phyloP scores from a whole-genome alignment of 2,113 vertebrate species.

The Neomonachus schauinslandi region DNA sequence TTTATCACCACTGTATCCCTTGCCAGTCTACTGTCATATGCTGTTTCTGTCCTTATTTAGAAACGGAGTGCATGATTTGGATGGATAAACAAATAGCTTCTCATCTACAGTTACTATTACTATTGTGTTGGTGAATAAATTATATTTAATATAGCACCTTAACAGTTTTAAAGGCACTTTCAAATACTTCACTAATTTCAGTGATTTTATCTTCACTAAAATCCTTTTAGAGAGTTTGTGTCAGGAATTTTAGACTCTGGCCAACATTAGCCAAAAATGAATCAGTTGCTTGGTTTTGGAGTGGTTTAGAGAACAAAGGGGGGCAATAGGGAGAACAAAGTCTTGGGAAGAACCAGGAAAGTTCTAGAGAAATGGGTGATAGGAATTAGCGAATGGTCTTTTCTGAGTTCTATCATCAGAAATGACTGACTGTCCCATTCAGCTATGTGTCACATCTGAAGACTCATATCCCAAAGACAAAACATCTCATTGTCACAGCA shows the following conservation, averaged over 20 bases:
- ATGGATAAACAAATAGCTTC: background rate
- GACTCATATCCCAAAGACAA: background rate
- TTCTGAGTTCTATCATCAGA: background rate
- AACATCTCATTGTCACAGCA: background rate
- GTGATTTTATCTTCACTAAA: slow-evolving; percentile 31
- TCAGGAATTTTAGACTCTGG: background rate
- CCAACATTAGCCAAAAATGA: background rate
- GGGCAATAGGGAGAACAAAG: background rate
- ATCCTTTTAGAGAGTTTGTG: background rate
- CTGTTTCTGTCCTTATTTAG: background rate
- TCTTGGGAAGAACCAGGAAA: background rate
- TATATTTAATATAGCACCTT: background rate
- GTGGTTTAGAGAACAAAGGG: background rate
- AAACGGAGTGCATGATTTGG: background rate
- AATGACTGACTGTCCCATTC: background rate
- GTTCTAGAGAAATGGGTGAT: background rate
- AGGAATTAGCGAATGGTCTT: background rate
- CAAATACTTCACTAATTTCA: background rate
- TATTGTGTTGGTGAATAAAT: background rate
- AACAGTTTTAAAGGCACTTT: slow-evolving; percentile 31
- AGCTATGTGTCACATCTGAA: background rate
- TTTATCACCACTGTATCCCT: background rate
- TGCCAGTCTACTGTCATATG: background rate
- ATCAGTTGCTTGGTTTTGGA: background rate
- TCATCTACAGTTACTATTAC: background rate